Percentiles rank a stretch among this genome's conserved stretches.
phyloP scores from a whole-genome alignment of 1,140 invertebrate genomes.

The Bombus huntii region DNA sequence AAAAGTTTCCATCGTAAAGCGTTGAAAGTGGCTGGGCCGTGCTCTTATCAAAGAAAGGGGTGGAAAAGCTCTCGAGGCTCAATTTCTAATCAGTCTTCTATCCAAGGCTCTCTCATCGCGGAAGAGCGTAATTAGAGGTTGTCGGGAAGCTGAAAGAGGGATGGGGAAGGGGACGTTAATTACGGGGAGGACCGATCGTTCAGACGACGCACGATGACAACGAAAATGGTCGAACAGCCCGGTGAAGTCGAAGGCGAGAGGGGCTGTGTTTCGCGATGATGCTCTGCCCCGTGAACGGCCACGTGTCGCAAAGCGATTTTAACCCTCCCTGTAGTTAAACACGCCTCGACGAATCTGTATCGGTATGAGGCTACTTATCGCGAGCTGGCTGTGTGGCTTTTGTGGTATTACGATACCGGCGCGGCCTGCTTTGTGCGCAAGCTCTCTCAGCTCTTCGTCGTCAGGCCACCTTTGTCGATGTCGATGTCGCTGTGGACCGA shows the following conservation, averaged over 20 bases:
- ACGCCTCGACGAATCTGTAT: constrained; percentile 55
- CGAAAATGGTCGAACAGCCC: constrained; percentile 1
- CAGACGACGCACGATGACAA: constrained; percentile 30
- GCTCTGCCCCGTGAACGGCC: constrained; percentile 40
- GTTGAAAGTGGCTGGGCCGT: background rate
- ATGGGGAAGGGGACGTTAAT: constrained; percentile 23
- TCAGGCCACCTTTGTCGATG: constrained; percentile 1
- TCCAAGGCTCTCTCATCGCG: background rate
- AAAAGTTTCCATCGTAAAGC: background rate
- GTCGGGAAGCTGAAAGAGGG: background rate
- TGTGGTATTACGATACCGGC: background rate
- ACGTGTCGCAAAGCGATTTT: constrained; percentile 65
- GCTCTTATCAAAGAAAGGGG: background rate
- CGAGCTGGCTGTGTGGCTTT: constrained; percentile 23
- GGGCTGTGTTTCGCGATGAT: constrained; percentile 14
- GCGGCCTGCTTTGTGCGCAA: background rate
- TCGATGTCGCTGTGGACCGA: background rate
- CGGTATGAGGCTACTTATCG: constrained; percentile 62
- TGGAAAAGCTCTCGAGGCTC: constrained; percentile 7
- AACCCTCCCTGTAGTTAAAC: constrained; percentile 54
- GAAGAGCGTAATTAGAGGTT: constrained; percentile 32
- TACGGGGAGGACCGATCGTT: constrained; percentile 10
- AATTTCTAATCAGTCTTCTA: constrained; percentile 39
- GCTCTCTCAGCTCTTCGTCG: background rate
- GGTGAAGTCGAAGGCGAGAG: constrained; percentile 28